Evolutionary conservation across 2,113 vertebrate genomes (phyloP), one percentile per base, ranked within the genome.

Genomic region (Drymodes brunneopygia): DNA sequence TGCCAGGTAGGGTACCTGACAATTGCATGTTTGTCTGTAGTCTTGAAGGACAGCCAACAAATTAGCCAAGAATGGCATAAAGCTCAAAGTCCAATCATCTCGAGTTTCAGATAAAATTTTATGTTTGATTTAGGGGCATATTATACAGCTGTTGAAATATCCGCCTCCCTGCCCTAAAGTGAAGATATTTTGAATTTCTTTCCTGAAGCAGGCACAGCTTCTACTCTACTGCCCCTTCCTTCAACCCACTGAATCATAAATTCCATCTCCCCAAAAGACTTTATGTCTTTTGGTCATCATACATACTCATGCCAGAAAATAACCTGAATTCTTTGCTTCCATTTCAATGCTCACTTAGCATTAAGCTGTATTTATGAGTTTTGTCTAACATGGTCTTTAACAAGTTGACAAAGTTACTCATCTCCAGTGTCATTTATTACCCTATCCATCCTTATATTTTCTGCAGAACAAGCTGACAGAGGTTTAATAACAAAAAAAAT

Each of bases 231-330:
- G 10, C 27, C 38, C 12, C 19, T 73, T 84, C 16, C 29, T 81
- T 33, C 56, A 73, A 24, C 22, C 15, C 72, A 38, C 44, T 47
- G 56, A 70, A 31, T 24, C 42, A 57, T 51, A 81, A 81, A 50
- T n/a, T 40, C 51, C 27, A 31, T 42, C 35, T 50, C n/a, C 20
- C 4, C 4, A 23, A 86, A 86, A 73, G 64, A 73, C 36, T 10
- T 38, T 4, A 50, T 31, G 17, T 16, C 33, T 87, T 93, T 53
- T 65, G 31, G 9, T 51, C 38, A 47, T 7, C 29, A 4, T 22
- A 48, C 0, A 0, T 8, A 78, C 3, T 36, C 4, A 2, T 50
- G 33, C 16, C 3, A 9, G 50, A 86, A 73, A 48, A 73, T 13
- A 57, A 78, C 7, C n/a, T 54, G 18, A 45, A 29, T 73, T 62